phyloP scores from a whole-genome alignment of 1,140 invertebrate genomes.

The Reticulitermes speratus region DNA sequence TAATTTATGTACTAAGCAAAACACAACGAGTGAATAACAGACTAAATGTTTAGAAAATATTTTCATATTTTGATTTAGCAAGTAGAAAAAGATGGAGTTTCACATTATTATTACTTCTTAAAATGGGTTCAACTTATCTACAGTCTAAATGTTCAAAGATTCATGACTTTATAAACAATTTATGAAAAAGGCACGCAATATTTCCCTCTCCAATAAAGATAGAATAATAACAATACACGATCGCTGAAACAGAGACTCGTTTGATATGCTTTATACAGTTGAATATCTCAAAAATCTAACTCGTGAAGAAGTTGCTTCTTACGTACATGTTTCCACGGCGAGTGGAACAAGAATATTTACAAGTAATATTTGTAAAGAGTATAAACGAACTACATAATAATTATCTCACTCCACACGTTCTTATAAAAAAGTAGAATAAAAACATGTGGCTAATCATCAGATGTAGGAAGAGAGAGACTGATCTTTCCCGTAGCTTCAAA shows the following conservation, averaged over 20 bases:
- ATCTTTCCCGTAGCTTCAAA: too few species aligned
- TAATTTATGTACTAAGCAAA: too few species aligned
- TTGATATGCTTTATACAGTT: constrained; percentile 19
- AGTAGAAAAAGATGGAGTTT: constrained; percentile 10
- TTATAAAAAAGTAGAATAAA: neutral
- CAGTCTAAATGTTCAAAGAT: neutral
- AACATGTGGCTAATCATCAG: neutral
- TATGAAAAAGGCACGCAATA: constrained; percentile 5
- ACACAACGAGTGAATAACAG: neutral
- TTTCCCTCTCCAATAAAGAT: neutral
- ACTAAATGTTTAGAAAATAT: neutral
- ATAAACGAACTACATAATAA: neutral
- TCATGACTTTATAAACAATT: neutral
- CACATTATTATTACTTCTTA: neutral
- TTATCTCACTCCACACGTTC: neutral
- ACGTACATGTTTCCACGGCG: neutral
- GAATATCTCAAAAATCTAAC: too few species aligned
- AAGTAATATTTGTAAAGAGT: neutral
- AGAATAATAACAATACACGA: neutral
- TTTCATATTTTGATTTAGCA: neutral
- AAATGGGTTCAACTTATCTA: neutral
- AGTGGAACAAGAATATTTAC: neutral
- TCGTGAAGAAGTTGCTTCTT: too few species aligned
- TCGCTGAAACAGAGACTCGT: neutral
- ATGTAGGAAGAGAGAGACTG: too few species aligned